Conservation (phyloP, 2,888 invertebrate species). For the Mechanitis messenoides region DNA sequence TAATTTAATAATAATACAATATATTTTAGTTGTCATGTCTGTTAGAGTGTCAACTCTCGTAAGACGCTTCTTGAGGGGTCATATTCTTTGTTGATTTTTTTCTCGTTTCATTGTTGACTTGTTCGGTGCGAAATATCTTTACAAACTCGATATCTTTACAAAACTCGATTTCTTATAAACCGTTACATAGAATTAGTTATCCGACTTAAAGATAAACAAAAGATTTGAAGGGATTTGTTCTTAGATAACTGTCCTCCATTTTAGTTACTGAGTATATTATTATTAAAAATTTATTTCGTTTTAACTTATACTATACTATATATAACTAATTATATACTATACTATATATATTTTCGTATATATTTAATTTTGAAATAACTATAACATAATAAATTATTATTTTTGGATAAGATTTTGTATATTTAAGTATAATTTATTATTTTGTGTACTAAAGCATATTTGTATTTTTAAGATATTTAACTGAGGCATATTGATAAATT, state of each 20-base stretch:
- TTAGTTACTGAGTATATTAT: too few relatives aligned
- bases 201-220: neutral
- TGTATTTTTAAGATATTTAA: neutral
- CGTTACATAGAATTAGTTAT: conserved; percentile 10
- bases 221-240: neutral
- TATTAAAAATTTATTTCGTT: too few relatives aligned
- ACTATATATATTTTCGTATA: too few relatives aligned
- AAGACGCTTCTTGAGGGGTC: conserved; percentile 60
- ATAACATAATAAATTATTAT: neutral
- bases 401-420: neutral
- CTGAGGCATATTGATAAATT: too few relatives aligned
- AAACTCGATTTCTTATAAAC: conserved; percentile 28
- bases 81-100: conserved; percentile 50
- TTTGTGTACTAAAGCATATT: too few relatives aligned
- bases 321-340: too few relatives aligned
- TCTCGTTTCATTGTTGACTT: conserved; percentile 53
- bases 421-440: too few relatives aligned
- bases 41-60: conserved; percentile 29
- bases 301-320: too few relatives aligned
- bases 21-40: conserved; percentile 22
- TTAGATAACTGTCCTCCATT: neutral
- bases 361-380: too few relatives aligned
- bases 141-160: conserved; percentile 26
- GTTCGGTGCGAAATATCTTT: conserved; percentile 44
- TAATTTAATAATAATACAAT: neutral